phyloP scores from a whole-genome alignment of 92 coral and sea anemone species.

The Epizoanthus illoricatus region DNA sequence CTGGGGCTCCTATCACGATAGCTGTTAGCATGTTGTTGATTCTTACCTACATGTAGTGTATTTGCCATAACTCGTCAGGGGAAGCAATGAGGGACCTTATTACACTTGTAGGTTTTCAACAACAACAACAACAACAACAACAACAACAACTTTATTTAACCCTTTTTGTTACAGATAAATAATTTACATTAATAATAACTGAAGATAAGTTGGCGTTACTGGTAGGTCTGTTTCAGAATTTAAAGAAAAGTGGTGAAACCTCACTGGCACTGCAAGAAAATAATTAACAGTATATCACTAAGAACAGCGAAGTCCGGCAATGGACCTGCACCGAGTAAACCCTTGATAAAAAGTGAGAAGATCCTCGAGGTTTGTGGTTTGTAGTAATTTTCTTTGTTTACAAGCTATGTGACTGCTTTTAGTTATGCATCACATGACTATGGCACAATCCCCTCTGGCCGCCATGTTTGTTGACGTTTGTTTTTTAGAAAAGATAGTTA shows the following conservation, averaged over 20 bases:
- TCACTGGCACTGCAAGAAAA: conserved; percentile 30
- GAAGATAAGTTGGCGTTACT: conserved; percentile 11
- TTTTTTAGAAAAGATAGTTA: no score
- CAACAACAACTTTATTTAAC: no score
- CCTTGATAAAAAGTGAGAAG: conserved; percentile 5
- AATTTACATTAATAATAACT: no score
- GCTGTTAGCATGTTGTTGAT: conserved; percentile 32
- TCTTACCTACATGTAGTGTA: conserved; percentile 18
- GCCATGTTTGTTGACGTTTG: no score
- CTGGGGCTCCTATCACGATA: conserved; percentile 33
- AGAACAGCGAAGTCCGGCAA: conserved; percentile 36
- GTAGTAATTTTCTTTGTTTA: no score
- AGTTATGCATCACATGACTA: no score
- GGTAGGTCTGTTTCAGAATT: conserved; percentile 10
- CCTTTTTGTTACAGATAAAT: no score
- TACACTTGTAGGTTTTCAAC: conserved; percentile 4
- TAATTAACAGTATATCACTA: conserved; percentile 13
- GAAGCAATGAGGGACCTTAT: conserved; percentile 30
- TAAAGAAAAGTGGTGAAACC: conserved; percentile 46
- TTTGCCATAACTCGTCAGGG: conserved; percentile 30
- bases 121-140: no score
- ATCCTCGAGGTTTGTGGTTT: conserved; percentile 32
- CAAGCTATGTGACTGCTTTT: no score
- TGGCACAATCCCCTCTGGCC: no score
- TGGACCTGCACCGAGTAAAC: conserved; percentile 19